Evolutionary conservation across 2,113 vertebrate genomes (phyloP), one percentile per base, ranked within the genome.

Genomic region (Spheniscus mendiculus): DNA sequence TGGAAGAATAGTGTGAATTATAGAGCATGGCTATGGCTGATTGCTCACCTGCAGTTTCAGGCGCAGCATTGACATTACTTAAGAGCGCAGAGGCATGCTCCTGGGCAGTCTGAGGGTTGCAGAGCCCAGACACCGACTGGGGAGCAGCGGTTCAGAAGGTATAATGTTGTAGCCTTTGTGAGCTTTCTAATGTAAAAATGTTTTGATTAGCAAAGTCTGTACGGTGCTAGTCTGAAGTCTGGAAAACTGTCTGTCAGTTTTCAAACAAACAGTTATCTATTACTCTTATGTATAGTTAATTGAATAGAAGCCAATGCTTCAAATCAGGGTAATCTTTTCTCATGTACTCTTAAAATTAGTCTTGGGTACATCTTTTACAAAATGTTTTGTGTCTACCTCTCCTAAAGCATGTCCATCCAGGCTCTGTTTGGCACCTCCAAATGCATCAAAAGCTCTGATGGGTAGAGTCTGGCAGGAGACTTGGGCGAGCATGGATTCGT

Each of bases 21-120:
- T 3, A n/a, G 53, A n/a, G 29, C 20, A 15, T 7, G n/a, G 22
- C 42, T 56, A 7, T 44, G 45, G 44, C 71, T 66, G 65, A 5
- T 36, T 12, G 40, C 30, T 53, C 15, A 25, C 36, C n/a, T 34
- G n/a, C 40, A 18, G 8, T 55, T 62, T 47, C 26, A 44, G 59
- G 67, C 2, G 0, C 7, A 5, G 13, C 19, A 5, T 3, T 72
- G 23, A 32, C 3, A 5, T 34, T 29, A 16, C 11, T 45, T 17
- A n/a, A 44, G 44, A 30, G 9, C 1, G 0, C 26, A 25, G 30
- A 38, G 15, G 4, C 19, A 3, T 8, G 44, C 32, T 63, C 10
- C 45, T 53, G 45, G 25, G 29, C 14, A 13, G 50, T 29, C 34
- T n/a, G 50, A 53, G 34, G 25, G 29, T 8, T 47, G 17, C 26